Evolutionary conservation across 92 coral and sea anemone genomes (phyloP), one percentile per base, ranked within the genome.

Genomic region (Actinernus sp.): DNA sequence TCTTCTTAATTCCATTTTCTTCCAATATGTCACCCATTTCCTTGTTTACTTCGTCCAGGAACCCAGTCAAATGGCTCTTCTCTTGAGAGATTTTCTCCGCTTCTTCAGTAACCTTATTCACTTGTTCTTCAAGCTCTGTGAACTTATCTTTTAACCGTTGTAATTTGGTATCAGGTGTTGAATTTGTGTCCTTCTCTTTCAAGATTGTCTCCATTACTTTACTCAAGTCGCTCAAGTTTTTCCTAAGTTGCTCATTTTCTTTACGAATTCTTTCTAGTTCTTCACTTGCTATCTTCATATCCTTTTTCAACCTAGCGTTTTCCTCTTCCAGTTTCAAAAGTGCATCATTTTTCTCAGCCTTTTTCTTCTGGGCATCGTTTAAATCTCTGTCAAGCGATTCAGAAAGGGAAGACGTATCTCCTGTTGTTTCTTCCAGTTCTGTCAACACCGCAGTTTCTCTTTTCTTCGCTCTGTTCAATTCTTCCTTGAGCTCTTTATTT

Each of bases 71-170:
- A 20, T 73, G 73, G 20, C 47, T 41, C 3, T 72, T 89, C 39
- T 86, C 85, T 26, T 55, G 76, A 9, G 68, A 40, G 31, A 56
- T 73, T 33, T 50, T 51, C 25, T 70, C 73, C 27, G 63, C 21
- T 36, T 77, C 69, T 38, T 68, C 73, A 9, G n/a, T 47, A 31
- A 59, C 60, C 28, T 40, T 68, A 14, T 48, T 22, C 8, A 56
- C 74, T n/a, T 67, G 50, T 39, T 78, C 66, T 39, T 65, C 59
- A 3, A 86, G 52, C 19, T 76, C 41, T 19, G 19, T 30, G 29
- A 61, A 51, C 45, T 63, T 66, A 6, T 32, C 52, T 50, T 68
- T 40, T 26, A 85, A 59, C 30, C 34, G 34, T 24, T 56, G 56
- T 24, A 49, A 55, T 49, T 79, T 61, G 28, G 10, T 31, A 18